Conservation (phyloP, 2,888 invertebrate genomes). For the Galerucella calmariensis region DNA sequence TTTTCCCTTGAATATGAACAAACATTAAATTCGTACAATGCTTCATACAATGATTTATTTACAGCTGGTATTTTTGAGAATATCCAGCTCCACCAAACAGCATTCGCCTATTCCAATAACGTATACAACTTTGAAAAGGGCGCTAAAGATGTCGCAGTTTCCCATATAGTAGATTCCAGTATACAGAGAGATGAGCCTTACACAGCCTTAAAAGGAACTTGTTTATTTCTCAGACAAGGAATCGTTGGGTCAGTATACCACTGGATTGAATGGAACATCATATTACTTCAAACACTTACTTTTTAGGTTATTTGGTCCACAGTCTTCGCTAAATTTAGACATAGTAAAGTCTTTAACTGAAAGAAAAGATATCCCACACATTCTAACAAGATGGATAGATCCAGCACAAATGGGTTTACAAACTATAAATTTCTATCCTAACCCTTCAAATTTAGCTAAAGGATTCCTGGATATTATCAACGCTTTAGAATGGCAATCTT, state of each 20-base stretch:
- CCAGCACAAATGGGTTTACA: conserved; percentile 43
- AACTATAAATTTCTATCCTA: conserved; percentile 72
- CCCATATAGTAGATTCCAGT: conserved; percentile 18
- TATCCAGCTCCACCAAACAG: conserved; percentile 42
- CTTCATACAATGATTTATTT: neutral
- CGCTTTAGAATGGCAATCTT: conserved; percentile 68
- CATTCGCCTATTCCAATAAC: conserved; percentile 43
- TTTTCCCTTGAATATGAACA: no score
- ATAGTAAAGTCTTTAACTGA: conserved; percentile 34
- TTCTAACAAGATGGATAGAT: conserved; percentile 36
- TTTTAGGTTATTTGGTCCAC: conserved; percentile 36
- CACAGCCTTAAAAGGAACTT: conserved; percentile 43
- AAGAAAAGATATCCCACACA: conserved; percentile 38
- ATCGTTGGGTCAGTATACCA: conserved; percentile 63
- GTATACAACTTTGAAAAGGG: conserved; percentile 36
- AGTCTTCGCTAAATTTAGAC: conserved; percentile 32
- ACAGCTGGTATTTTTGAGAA: conserved; percentile 49
- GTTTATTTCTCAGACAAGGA: conserved; percentile 63
- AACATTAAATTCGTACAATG: no score
- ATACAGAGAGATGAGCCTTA: conserved; percentile 44
- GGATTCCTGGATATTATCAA: conserved; percentile 62
- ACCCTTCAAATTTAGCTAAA: conserved; percentile 60
- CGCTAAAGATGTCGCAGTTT: conserved; percentile 23
- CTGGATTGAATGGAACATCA: no score
- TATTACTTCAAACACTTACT: no score